A percentile compares a stretch with the other conserved stretches of the same genome.
phyloP scores from a whole-genome alignment of 2,113 vertebrate species.

The Corythornis madagascariensis region DNA sequence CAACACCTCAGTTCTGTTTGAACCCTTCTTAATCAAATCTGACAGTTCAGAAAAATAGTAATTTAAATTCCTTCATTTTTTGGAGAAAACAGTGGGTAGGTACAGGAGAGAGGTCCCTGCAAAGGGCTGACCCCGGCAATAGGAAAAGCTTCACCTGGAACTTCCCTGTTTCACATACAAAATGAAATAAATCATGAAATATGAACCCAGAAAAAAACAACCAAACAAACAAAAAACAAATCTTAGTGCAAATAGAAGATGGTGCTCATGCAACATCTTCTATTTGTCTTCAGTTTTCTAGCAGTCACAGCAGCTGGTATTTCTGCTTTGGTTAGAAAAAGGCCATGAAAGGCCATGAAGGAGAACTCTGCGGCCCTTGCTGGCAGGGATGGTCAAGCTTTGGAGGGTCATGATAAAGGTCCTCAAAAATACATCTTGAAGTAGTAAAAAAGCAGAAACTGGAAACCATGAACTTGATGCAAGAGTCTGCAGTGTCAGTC shows the following conservation, averaged over 20 bases:
- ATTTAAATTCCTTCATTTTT: conserved; percentile 11
- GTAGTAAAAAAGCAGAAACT: neutral
- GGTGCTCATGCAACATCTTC: neutral
- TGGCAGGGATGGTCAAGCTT: neutral
- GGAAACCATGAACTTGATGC: neutral
- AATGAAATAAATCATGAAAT: neutral
- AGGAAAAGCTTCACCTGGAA: neutral
- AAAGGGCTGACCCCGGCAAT: neutral
- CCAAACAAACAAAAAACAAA: too few relatives aligned
- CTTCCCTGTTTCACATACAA: neutral
- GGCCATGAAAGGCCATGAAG: neutral
- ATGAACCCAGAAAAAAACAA: neutral
- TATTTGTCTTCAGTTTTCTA: neutral
- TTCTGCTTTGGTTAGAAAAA: neutral
- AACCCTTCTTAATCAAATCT: neutral
- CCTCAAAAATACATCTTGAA: neutral
- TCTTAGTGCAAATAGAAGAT: too few relatives aligned
- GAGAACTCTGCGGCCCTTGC: neutral
- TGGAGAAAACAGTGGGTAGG: neutral
- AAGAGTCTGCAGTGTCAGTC: neutral
- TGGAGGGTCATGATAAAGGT: neutral
- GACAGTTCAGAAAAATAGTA: conserved; percentile 14
- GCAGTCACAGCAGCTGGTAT: neutral
- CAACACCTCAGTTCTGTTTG: neutral
- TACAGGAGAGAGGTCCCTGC: neutral